Base-by-base conservation (phyloP, 2,113 vertebrate genomes). In the Aramus guarauna region DNA sequence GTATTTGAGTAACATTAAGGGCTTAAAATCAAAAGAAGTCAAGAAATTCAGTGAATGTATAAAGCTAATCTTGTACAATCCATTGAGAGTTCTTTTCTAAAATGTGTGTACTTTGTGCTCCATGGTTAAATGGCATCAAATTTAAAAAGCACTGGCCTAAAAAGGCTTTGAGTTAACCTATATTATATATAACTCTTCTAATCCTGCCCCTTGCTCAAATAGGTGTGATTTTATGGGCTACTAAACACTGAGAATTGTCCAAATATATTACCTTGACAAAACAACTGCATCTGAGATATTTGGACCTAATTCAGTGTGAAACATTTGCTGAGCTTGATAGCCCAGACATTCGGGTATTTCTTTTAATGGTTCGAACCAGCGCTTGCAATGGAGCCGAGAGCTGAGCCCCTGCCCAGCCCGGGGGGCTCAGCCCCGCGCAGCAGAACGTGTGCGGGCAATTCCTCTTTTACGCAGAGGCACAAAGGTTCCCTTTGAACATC, bases 361-460 rank as follows among this genome's bases (percentile, higher is more conserved):
- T 78, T 74, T 24, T n/a, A 71, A 29, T 45, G n/a, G 39, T 17
- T 19, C 45, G 62, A 69, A 55, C 10, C 22, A 34, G 18, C 0
- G 4, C 13, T 60, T 39, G 36, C 15, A 3, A 3, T 1, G 30
- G 39, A 69, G 30, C 45, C 0, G 7, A n/a, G 59, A 18, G 14
- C 16, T 12, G n/a, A 71, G 66, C 30, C 11, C 1, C 37, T 58
- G 36, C 62, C 45, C 30, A 19, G 12, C 29, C 36, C 5, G 6
- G 37, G 45, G 19, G 36, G 53, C 41, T 78, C 29, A 17, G 53
- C 17, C 89, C 72, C 9, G 1, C 8, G 13, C 17, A 26, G 22
- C 30, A 43, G 13, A 12, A 8, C 4, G 2, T 5, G 32, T 5
- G 32, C 1, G 2, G 37, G 48, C 68, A 63, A 63, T 22, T 13